Conservation (phyloP, 2,113 vertebrate species). For the Lamprotornis superbus region DNA sequence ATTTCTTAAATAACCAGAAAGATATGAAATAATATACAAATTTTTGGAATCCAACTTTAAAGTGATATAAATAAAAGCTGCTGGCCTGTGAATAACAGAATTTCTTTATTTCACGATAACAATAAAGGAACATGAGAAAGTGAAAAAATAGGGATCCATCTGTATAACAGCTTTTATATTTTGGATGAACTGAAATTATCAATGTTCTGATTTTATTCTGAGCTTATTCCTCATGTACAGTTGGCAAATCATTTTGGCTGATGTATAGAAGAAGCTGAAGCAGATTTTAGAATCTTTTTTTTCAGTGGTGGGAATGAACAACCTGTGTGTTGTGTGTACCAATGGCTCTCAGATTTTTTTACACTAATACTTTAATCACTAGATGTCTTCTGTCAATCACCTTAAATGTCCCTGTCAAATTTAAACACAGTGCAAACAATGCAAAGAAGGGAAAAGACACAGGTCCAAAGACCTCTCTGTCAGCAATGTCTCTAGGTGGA, state of each 20-base stretch:
- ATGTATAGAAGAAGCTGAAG: background rate
- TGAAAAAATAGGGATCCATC: background rate
- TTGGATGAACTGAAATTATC: background rate
- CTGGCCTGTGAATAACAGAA: background rate
- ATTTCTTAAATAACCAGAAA: background rate
- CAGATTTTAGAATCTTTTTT: background rate
- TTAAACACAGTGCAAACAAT: background rate
- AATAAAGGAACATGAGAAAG: background rate
- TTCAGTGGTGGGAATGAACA: background rate
- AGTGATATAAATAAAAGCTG: background rate
- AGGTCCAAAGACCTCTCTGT: background rate
- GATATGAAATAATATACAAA: background rate
- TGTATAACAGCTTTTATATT: background rate
- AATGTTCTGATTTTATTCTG: background rate
- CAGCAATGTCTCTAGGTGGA: background rate
- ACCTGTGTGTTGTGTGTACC: fast-evolving
- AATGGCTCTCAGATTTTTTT: background rate
- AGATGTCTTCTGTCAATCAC: background rate
- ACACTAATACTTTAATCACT: background rate
- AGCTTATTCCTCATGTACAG: background rate
- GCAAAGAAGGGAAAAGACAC: background rate
- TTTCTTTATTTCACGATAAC: background rate
- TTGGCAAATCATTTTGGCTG: background rate
- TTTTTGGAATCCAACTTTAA: background rate
- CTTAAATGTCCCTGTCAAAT: background rate